Percentiles rank a stretch among this genome's conserved stretches.
Conservation (phyloP, 2,113 vertebrate genomes). For the Engystomops pustulosus region DNA sequence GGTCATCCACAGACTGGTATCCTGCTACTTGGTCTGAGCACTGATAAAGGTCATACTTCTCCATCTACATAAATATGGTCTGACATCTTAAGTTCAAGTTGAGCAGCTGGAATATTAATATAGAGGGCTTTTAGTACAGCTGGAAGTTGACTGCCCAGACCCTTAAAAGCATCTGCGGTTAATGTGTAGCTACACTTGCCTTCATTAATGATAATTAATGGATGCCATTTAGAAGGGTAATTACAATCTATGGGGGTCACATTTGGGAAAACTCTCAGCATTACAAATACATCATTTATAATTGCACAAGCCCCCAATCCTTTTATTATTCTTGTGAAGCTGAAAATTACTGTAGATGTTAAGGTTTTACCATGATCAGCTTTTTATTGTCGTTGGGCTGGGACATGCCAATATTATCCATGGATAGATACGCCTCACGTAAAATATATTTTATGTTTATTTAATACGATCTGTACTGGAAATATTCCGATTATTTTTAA, state of each 20-base stretch:
- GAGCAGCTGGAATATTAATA: neutral
- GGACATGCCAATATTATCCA: too few relatives aligned
- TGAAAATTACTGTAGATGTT: neutral
- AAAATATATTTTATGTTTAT: too few relatives aligned
- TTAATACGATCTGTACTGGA: too few relatives aligned
- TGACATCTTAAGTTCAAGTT: neutral
- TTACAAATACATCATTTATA: neutral
- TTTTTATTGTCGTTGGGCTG: neutral
- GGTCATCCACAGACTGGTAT: neutral
- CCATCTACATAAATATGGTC: neutral
- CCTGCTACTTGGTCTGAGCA: neutral
- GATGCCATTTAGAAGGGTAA: neutral
- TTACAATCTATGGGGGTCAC: neutral
- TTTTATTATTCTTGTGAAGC: neutral
- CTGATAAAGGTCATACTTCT: neutral
- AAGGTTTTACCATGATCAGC: neutral
- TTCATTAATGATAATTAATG: neutral
- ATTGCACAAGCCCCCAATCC: neutral
- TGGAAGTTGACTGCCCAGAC: neutral
- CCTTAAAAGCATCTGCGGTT: neutral
- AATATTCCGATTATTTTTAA: too few relatives aligned
- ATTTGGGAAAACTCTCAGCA: neutral
- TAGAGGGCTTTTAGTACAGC: neutral
- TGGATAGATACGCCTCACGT: too few relatives aligned
- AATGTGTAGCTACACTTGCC: neutral